Conservation (phyloP, 1,140 invertebrate genomes). For the Octopus sinensis region DNA sequence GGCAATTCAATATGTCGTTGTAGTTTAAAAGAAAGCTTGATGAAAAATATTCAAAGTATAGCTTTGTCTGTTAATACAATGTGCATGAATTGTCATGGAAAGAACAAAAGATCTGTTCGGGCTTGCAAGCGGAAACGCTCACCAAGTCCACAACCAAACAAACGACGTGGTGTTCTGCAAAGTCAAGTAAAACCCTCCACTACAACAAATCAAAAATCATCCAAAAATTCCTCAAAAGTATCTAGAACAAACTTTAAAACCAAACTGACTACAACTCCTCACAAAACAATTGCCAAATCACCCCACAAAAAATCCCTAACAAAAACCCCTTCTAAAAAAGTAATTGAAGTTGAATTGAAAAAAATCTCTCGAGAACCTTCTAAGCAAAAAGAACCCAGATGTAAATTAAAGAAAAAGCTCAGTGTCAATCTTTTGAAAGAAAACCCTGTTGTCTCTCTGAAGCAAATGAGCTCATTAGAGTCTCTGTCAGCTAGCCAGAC, state of each 20-base stretch:
- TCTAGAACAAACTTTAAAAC: not conserved
- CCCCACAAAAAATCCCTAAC: not conserved
- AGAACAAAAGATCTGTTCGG: not conserved
- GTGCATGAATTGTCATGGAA: not conserved
- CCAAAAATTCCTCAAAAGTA: not conserved
- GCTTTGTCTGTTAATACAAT: not conserved
- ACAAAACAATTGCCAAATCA: not conserved
- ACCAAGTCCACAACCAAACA: not conserved
- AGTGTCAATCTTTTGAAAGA: not conserved
- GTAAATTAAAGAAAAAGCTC: not conserved
- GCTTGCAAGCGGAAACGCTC: not conserved
- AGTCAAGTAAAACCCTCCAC: not conserved
- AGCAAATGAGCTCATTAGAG: not conserved
- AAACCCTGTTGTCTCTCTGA: not conserved
- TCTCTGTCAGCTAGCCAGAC: not conserved
- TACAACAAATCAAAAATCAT: not conserved
- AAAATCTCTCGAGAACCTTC: not conserved
- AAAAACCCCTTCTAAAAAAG: not conserved
- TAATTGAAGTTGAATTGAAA: not conserved
- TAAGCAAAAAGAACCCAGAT: not conserved
- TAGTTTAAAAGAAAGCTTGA: not conserved
- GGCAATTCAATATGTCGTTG: not conserved
- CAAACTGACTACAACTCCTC: not conserved
- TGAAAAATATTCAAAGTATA: not conserved
- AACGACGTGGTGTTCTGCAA: not conserved